Conservation (phyloP, 2,888 invertebrate genomes). For the Ryuthela nishihirai region DNA sequence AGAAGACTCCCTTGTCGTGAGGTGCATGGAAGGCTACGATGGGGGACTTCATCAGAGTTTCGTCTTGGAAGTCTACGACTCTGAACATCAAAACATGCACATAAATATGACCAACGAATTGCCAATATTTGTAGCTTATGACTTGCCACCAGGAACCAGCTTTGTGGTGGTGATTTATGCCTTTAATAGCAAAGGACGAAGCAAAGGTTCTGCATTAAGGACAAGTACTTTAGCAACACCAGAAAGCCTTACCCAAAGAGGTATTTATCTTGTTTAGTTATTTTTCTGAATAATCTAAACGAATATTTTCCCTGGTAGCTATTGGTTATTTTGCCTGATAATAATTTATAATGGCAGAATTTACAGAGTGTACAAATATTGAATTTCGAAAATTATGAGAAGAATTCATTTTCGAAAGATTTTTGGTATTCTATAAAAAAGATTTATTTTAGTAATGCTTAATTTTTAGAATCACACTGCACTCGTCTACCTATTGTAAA, state of each 20-base stretch:
- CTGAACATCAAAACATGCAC: slow-evolving; percentile 16
- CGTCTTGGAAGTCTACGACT: slow-evolving; percentile 23
- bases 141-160: slow-evolving; percentile 68
- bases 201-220: slow-evolving; percentile 27
- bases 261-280: too few relatives aligned
- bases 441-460: too few relatives aligned
- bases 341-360: too few relatives aligned
- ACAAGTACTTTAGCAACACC: slow-evolving; percentile 31
- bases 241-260: slow-evolving; percentile 32
- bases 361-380: too few relatives aligned
- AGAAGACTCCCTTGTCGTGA: slow-evolving; percentile 32
- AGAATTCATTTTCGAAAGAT: too few relatives aligned
- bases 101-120: slow-evolving; percentile 29
- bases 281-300: too few relatives aligned
- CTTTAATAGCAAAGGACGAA: slow-evolving; percentile 68
- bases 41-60: slow-evolving; percentile 31
- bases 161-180: slow-evolving; percentile 77
- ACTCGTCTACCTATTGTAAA: too few relatives aligned
- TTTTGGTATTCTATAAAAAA: too few relatives aligned
- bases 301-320: too few relatives aligned
- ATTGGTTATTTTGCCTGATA: too few relatives aligned
- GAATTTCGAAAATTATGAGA: too few relatives aligned
- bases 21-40: slow-evolving; percentile 31
- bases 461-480: too few relatives aligned
- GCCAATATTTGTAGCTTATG: slow-evolving; percentile 62